Evolutionary conservation across 1,140 invertebrate species (phyloP).

Genomic region (Tribolium castaneum): DNA sequence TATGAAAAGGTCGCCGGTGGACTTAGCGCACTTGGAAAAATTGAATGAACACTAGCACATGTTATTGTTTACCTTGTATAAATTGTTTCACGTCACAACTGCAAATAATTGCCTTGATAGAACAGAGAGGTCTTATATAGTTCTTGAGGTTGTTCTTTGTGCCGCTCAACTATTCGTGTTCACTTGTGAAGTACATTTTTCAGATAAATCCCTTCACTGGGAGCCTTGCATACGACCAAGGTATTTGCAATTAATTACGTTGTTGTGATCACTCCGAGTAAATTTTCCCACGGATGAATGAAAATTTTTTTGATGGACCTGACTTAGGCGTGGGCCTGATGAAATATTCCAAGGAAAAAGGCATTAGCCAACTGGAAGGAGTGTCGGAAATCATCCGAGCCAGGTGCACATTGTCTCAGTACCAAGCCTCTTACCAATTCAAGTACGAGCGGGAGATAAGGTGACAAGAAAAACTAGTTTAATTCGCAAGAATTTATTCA

Average conservation of each 20-base stretch:
- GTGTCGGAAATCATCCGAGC: not conserved
- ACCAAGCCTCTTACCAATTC: not conserved
- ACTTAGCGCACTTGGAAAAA: constrained; percentile 27
- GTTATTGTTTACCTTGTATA: constrained; percentile 52
- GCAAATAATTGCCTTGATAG: constrained; percentile 53
- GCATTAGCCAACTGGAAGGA: not conserved
- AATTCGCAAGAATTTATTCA: constrained; percentile 5
- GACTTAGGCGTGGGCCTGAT: constrained; percentile 3
- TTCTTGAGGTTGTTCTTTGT: constrained; percentile 40
- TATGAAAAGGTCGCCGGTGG: not conserved
- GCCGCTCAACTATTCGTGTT: constrained; percentile 44
- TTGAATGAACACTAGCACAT: constrained; percentile 48
- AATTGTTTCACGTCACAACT: constrained; percentile 51
- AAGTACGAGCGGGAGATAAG: constrained; percentile 13
- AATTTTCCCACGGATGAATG: constrained; percentile 6
- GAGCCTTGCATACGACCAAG: constrained; percentile 49
- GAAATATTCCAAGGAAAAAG: constrained; percentile 16
- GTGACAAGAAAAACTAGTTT: constrained; percentile 32
- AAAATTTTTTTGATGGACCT: not conserved
- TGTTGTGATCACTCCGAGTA: constrained; percentile 3
- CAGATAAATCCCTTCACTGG: constrained; percentile 50
- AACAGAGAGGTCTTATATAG: constrained; percentile 51
- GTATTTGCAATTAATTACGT: constrained; percentile 45
- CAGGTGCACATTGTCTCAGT: no score
- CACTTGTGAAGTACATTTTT: constrained; percentile 44